Base-by-base conservation (phyloP, 1,140 invertebrate genomes). In the Onthophagus taurus region DNA sequence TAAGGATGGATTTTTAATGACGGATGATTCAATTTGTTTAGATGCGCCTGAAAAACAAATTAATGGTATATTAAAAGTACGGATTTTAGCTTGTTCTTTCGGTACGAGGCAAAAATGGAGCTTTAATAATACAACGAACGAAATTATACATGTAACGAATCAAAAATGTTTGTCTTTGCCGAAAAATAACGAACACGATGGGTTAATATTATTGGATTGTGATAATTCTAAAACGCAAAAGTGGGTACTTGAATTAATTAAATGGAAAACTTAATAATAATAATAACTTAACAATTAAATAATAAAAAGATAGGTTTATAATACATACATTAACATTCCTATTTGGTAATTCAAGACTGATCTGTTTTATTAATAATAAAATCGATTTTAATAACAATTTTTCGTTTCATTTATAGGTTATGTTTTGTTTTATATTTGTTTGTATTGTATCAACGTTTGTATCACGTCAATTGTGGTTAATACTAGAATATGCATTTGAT, bases 1-100 rank as follows among this genome's bases (percentile, higher is more conserved):
- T 56, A 67, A 73, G 30, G 71, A 74, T 34, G 81, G 81, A 1
- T 68, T 69, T 18, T 60, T 83, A 39, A 81, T 80, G 76, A 81
- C 78, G 0, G 81, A 85, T 52, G 82, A 85, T 53, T 79, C 75
- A 4, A 69, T 85, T 3, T 85, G 83, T 57, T 61, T 85, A 21
- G 81, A 85, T 58, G 74, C 74, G 13, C 74, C 78, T 0, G 75
- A 79, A 41, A 67, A 55, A 19, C 64, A 71, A 24, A 66, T 53
- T 1, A 61, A 68, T 29, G 63, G 65, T 12, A 66, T 57, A 18
- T 68, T 71, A 2, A 75, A 72, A 52, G 79, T 81, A 3, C 70
- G 79, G 43, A 73, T 83, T 23, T 72, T 78, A 61, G 75, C 80
- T 1, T 85, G 82, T 54, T 76, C 67, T 52, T 75, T 74, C 26